Evolutionary conservation across 2,797 vertebrate genomes (phyloP).

Genomic region (Acrossocheilus wenchowensis): DNA sequence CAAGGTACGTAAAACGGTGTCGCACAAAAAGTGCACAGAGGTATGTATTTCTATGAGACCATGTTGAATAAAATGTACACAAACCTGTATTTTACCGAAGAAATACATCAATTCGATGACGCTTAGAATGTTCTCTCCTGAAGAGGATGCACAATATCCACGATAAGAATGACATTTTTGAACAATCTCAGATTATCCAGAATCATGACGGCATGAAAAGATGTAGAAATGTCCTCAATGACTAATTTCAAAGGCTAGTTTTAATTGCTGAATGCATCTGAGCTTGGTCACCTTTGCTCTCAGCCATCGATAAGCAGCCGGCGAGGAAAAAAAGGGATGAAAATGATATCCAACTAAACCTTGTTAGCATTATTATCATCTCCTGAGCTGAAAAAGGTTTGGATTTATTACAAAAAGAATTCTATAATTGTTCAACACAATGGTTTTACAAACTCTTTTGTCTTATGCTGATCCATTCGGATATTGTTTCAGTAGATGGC

Average conservation of each 20-base stretch:
- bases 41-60: no score
- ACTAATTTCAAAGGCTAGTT: not conserved
- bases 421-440: constrained; percentile 58
- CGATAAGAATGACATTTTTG: not conserved
- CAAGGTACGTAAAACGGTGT: no score
- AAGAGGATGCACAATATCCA: no score
- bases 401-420: not conserved
- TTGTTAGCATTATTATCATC: constrained; percentile 37
- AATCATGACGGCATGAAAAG: not conserved
- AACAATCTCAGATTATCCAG: not conserved
- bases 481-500: constrained; percentile 64
- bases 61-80: no score
- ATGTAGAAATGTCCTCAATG: not conserved
- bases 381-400: constrained; percentile 50
- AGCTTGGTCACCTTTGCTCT: constrained; percentile 64
- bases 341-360: constrained; percentile 58
- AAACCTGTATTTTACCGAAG: no score
- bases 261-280: not conserved
- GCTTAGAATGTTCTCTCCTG: no score
- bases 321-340: constrained; percentile 59
- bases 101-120: no score
- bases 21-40: no score
- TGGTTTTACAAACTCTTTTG: constrained; percentile 48
- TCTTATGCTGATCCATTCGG: constrained; percentile 37
- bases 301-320: constrained; percentile 67